phyloP scores from a whole-genome alignment of 1,140 invertebrate genomes.

The Aphaenogaster ashmeadi region DNA sequence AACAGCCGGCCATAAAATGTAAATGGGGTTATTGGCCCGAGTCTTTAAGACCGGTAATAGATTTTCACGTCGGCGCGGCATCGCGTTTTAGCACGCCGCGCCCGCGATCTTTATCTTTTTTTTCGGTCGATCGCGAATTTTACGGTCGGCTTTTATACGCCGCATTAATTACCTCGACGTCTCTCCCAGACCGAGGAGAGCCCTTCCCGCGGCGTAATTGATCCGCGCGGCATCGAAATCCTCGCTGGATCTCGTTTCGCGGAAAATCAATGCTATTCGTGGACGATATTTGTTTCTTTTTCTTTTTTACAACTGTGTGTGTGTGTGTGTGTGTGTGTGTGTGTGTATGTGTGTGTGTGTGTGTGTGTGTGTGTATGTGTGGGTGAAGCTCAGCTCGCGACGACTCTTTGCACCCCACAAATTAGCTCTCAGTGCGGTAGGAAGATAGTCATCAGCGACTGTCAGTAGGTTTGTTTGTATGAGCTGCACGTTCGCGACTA shows the following conservation, averaged over 20 bases:
- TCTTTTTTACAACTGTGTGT: not conserved
- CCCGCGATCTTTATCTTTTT: not conserved
- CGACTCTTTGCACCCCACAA: constrained; percentile 6
- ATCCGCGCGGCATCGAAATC: not conserved
- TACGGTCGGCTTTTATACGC: constrained; percentile 4
- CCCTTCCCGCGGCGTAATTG: not conserved
- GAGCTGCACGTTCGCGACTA: constrained; percentile 25
- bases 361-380: no score
- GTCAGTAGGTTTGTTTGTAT: constrained; percentile 43
- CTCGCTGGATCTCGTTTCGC: not conserved
- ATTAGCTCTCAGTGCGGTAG: constrained; percentile 12
- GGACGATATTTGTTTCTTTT: not conserved
- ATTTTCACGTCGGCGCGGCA: constrained; percentile 47
- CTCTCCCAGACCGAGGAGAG: not conserved
- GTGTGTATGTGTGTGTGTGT: no score
- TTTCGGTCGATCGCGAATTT: constrained; percentile 35
- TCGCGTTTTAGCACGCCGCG: constrained; percentile 35
- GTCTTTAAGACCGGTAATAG: constrained; percentile 54
- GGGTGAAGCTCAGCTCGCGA: not conserved
- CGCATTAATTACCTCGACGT: constrained; percentile 3
- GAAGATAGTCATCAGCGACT: constrained; percentile 36
- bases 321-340: no score
- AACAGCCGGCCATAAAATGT: constrained; percentile 54
- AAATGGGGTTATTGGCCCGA: constrained; percentile 61
- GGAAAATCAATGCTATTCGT: not conserved